Percentiles rank a stretch among this genome's conserved stretches.
phyloP scores from a whole-genome alignment of 2,113 vertebrate species.

The Diphyllodes magnificus region DNA sequence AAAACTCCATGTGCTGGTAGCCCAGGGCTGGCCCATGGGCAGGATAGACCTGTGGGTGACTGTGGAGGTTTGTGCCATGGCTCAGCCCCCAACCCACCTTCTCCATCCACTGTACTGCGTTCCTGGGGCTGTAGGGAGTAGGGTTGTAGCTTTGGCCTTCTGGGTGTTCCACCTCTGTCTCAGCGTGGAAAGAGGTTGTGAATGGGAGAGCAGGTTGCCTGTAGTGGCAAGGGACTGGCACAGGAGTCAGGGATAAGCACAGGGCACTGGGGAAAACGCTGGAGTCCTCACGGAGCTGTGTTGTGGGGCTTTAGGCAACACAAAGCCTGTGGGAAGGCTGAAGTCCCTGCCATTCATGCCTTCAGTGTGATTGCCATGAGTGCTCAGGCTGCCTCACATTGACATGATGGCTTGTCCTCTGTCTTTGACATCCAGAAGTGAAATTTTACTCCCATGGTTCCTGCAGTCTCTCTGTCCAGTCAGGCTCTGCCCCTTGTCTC shows the following conservation, averaged over 20 bases:
- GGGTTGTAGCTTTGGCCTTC: background rate
- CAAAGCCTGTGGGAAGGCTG: background rate
- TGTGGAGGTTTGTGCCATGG: background rate
- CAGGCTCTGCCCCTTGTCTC: background rate
- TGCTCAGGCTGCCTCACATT: background rate
- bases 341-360: background rate
- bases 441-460: background rate
- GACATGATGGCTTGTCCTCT: background rate
- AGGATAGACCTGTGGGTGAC: background rate
- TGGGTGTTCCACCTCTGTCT: background rate
- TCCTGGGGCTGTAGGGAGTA: background rate
- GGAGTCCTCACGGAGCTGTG: background rate
- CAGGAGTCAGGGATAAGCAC: background rate
- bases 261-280: background rate
- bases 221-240: background rate
- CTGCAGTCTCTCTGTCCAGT: background rate
- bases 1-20: fast-evolving
- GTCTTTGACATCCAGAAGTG: background rate
- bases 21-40: background rate
- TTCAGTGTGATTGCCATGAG: background rate
- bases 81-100: background rate
- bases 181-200: background rate
- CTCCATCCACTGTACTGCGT: background rate
- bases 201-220: background rate
- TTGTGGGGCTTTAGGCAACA: no score